These are phyloP conservation scores for Pampus argenteus DNA, from an alignment of 2,797 vertebrate genomes.

Conservation along the genomic window DNA sequence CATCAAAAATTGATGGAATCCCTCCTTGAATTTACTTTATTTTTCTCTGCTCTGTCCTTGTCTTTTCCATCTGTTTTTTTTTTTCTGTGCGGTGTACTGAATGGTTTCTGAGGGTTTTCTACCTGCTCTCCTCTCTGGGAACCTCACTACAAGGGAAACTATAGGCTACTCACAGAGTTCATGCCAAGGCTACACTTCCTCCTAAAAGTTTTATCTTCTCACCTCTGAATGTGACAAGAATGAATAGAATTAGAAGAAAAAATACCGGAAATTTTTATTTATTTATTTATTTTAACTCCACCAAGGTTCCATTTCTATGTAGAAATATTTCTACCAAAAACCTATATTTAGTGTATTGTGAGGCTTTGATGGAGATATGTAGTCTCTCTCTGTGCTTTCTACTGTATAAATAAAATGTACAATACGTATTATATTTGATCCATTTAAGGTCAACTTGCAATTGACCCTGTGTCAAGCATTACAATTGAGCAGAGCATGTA, in stretches of 20 bases:
- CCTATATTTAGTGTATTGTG: not conserved
- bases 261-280: no score
- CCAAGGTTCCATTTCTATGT: not conserved
- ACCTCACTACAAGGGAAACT: not conserved
- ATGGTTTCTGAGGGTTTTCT: not conserved
- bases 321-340: not conserved
- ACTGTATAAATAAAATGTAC: no score
- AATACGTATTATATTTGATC: no score
- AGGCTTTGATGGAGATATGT: not conserved
- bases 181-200: no score
- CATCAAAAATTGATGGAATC: conserved; percentile 11
- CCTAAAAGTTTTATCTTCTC: no score
- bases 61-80: not conserved
- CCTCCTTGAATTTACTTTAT: not conserved
- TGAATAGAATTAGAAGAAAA: no score
- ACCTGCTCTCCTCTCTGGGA: not conserved
- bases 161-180: no score
- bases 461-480: no score
- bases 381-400: not conserved
- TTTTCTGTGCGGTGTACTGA: not conserved
- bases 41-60: not conserved
- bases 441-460: no score
- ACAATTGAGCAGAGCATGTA: no score
- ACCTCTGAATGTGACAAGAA: no score
- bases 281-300: not conserved